A percentile compares a stretch with the other conserved stretches of the same genome.
phyloP scores from a whole-genome alignment of 2,888 invertebrate species.

The Melolontha melolontha region DNA sequence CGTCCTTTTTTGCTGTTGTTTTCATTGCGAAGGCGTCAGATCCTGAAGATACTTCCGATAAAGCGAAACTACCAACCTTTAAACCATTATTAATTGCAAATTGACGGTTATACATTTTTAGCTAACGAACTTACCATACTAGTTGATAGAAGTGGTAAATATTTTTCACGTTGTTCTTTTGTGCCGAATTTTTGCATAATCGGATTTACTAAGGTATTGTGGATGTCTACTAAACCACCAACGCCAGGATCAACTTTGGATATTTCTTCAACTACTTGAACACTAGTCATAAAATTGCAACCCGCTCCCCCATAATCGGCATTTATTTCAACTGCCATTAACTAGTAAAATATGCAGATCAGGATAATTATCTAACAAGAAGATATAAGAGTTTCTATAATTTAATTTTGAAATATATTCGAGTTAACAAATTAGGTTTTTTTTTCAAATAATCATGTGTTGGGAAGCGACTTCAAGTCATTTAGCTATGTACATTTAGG shows the following conservation, averaged over 20 bases:
- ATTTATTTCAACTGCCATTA: conserved; percentile 93
- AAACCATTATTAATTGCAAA: conserved; percentile 34
- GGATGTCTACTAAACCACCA: conserved; percentile 90
- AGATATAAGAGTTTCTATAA: conserved; percentile 19
- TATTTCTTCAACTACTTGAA: conserved; percentile 91
- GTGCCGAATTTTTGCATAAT: conserved; percentile 86
- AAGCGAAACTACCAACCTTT: conserved; percentile 91
- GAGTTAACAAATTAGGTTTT: background rate
- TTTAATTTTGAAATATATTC: background rate
- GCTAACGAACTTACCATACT: conserved; percentile 74
- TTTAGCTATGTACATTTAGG: too few species aligned
- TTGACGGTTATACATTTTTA: conserved; percentile 8
- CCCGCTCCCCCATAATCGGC: conserved; percentile 90
- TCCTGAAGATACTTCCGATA: conserved; percentile 91
- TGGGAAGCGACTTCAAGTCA: too few species aligned
- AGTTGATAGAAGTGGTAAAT: conserved; percentile 85
- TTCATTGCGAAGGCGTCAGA: conserved; percentile 97
- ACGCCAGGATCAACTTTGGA: conserved; percentile 94
- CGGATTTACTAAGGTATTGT: conserved; percentile 93
- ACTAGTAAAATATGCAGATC: too few species aligned
- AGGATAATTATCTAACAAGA: too few species aligned
- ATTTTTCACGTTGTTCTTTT: conserved; percentile 90
- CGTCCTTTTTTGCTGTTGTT: conserved; percentile 91
- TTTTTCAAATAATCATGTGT: too few species aligned
- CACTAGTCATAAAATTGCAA: conserved; percentile 89